Evolutionary conservation across 2,888 invertebrate species (phyloP), one percentile per base, ranked within the genome.

Genomic region (Conomelus anceps): DNA sequence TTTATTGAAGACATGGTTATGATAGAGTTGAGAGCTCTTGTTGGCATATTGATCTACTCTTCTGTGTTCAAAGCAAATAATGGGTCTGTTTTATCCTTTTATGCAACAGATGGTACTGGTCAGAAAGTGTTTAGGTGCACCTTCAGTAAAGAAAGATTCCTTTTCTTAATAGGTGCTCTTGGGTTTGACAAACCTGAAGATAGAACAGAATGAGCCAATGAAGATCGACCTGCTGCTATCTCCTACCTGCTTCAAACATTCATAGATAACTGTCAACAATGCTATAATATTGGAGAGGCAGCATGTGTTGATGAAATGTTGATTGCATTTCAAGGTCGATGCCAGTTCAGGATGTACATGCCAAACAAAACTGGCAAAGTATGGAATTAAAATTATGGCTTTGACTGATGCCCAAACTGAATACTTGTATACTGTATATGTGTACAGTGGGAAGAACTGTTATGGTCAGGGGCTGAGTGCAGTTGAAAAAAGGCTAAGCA

Each of bases 291-390:
- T 9, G 84, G 84, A 9, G 84, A 84, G 84, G 22, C 22, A 7
- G 84, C 84, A 22, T 84, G 84, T 22, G 89, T 86, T 86, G 63
- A 87, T 63, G 87, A 89, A 89, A 89, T 89, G 23, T 86, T 89
- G 22, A 85, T 85, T 88, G 13, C 85, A 85, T 84, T 26, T 26
- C 26, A 11, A 26, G 26, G 26, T 7, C 4, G 26, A 26, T 26
- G 26, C 26, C 11, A 11, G 26, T 26, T 26, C 11, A 26, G 26
- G 26, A 26, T 26, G 84, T 92, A 9, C 20, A 41, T 41, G 63
- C 63, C 63, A 41, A 41, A 41, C n/a, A 41, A 41, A 41, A 20
- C 63, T 20, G 20, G 93, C 92, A 91, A 86, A 23, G 86, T 86
- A 86, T 86, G 86, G 86, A 22, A 86, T 86, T 22, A 86, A 86